Evolutionary conservation across 37 sponge, comb jelly and placozoan genomes (phyloP).

Genomic region (Mnemiopsis leidyi): DNA sequence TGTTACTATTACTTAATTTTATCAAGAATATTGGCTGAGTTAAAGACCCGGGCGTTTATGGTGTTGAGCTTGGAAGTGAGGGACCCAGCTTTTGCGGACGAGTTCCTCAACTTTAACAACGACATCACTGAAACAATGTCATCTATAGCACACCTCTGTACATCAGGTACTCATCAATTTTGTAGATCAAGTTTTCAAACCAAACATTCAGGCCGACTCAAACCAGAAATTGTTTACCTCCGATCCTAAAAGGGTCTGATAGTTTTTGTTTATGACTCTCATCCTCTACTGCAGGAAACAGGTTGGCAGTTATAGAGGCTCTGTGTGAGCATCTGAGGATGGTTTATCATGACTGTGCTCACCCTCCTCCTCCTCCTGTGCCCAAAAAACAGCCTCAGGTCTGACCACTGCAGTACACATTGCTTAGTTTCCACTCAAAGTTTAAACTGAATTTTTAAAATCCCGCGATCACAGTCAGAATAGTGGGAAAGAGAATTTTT

Average conservation of each 20-base stretch:
- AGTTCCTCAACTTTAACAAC: conserved; percentile 5
- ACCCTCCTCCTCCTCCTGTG: conserved; percentile 82
- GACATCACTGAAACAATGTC: conserved; percentile 36
- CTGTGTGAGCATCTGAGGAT: conserved; percentile 85
- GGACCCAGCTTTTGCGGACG: conserved; percentile 35
- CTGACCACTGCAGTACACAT: not conserved
- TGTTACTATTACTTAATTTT: no score
- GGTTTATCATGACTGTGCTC: conserved; percentile 90
- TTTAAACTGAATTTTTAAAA: no score
- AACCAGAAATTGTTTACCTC: no score
- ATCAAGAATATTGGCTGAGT: conserved; percentile 1
- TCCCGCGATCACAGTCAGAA: no score
- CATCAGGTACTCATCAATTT: not conserved
- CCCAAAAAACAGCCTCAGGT: conserved; percentile 68
- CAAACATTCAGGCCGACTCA: no score
- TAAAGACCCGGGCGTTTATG: conserved; percentile 43
- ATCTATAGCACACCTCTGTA: not conserved
- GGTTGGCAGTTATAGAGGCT: conserved; percentile 77
- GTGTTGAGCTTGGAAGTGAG: conserved; percentile 39
- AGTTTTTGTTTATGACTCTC: no score
- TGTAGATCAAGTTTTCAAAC: not conserved
- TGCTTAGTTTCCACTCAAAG: no score
- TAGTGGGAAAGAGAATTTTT: no score
- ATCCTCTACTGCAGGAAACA: no score
- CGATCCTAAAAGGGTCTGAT: no score